Conservation (phyloP, 2,113 vertebrate genomes). For the Hypocryptadius cinnamomeus region DNA sequence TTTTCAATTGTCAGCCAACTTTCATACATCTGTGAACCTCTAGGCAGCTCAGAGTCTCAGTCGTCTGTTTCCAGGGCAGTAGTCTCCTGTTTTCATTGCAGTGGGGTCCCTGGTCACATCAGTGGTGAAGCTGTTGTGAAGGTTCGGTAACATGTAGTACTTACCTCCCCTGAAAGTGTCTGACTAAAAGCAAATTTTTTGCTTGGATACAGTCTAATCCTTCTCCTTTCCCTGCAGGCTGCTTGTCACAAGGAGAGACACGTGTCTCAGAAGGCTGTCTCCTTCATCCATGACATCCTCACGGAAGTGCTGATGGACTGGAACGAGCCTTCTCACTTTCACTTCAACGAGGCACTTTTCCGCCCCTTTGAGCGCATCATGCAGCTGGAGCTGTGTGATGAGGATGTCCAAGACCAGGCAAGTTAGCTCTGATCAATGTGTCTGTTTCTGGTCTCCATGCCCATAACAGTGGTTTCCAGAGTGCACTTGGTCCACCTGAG, state of each 20-base stretch:
- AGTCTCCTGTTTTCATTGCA: not conserved
- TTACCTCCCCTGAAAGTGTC: not conserved
- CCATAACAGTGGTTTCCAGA: not conserved
- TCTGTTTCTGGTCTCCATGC: not conserved
- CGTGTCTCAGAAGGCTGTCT: slow-evolving; percentile 94
- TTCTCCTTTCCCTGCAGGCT: slow-evolving; percentile 65
- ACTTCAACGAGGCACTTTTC: slow-evolving; percentile 94
- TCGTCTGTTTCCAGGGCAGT: not conserved
- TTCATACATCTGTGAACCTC: not conserved
- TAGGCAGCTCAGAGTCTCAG: not conserved
- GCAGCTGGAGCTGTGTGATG: slow-evolving; percentile 96
- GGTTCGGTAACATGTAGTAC: not conserved
- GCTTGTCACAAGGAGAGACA: slow-evolving; percentile 95
- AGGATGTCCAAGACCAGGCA: slow-evolving; percentile 97
- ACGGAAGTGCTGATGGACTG: slow-evolving; percentile 90
- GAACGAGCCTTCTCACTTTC: slow-evolving; percentile 89
- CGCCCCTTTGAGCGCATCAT: slow-evolving; percentile 94
- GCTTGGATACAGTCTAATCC: not conserved
- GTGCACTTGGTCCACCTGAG: not conserved
- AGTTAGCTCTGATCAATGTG: not conserved
- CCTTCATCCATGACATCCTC: slow-evolving; percentile 95
- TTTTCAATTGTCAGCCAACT: not conserved
- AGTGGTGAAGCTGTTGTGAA: not conserved
- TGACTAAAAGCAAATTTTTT: not conserved
- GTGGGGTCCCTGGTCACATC: not conserved